Percentiles rank a stretch among this genome's conserved stretches.
These are phyloP conservation scores for Holothuria scabra DNA, from an alignment of 53 echinoderm and acorn worm species.

Conservation along the genomic window DNA sequence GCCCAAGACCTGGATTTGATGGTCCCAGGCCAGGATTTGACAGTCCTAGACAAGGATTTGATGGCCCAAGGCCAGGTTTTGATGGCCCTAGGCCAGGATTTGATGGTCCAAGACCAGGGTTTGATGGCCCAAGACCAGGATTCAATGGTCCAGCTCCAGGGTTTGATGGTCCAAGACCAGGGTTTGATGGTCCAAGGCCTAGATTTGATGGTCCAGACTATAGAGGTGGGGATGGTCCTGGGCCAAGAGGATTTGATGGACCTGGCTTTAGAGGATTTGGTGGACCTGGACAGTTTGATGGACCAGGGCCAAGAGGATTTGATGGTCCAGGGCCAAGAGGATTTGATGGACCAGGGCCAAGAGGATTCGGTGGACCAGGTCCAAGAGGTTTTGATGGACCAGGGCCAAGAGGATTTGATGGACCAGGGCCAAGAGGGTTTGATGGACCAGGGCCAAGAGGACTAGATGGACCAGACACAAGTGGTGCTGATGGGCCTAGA, in stretches of 20 bases:
- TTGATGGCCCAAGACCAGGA: slow-evolving; percentile 51
- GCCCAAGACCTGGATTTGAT: slow-evolving; percentile 4
- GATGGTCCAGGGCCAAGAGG: neutral
- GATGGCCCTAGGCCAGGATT: slow-evolving; percentile 15
- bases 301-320: slow-evolving; percentile 24
- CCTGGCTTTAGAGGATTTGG: slow-evolving; percentile 46
- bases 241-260: slow-evolving; percentile 18
- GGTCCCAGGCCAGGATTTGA: slow-evolving; percentile 21
- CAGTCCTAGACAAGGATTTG: slow-evolving; percentile 20
- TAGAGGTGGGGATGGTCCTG: slow-evolving; percentile 25
- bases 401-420: slow-evolving; percentile 20
- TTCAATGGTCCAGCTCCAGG: slow-evolving; percentile 22
- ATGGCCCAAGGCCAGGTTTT: neutral
- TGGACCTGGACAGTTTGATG: slow-evolving; percentile 7
- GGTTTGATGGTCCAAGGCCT: slow-evolving; percentile 45
- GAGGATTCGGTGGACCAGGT: slow-evolving; percentile 14
- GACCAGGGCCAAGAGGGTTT: slow-evolving; percentile 23
- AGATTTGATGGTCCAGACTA: slow-evolving; percentile 42
- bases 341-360: neutral
- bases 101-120: slow-evolving; percentile 32
- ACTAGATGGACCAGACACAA: slow-evolving; percentile 16
- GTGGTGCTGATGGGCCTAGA: slow-evolving; percentile 11
- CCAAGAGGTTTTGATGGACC: neutral
- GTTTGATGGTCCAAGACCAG: slow-evolving; percentile 19
- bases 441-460: slow-evolving; percentile 42